Evolutionary conservation across 2,797 vertebrate genomes (phyloP).

Genomic region (Antennarius maculatus): DNA sequence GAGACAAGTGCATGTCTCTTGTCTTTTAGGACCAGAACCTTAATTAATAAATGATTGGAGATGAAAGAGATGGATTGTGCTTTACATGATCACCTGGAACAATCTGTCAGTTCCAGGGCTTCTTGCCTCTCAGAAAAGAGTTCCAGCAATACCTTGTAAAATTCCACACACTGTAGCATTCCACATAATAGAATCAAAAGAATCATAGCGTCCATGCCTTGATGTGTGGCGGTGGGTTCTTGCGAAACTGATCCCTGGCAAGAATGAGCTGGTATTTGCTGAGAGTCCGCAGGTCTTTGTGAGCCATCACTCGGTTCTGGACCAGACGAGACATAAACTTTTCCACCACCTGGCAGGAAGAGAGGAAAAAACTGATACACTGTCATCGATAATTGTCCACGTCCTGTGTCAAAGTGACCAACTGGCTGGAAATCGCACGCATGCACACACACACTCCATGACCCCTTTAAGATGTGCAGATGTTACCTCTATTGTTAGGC

Average conservation of each 20-base stretch:
- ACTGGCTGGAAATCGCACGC: neutral
- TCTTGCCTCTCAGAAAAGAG: neutral
- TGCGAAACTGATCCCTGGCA: constrained; percentile 92
- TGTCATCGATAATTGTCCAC: constrained; percentile 18
- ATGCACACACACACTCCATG: neutral
- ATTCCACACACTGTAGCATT: neutral
- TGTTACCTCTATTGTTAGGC: constrained; percentile 1
- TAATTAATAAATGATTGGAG: too few species aligned
- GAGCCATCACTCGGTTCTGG: constrained; percentile 82
- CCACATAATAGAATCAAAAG: neutral
- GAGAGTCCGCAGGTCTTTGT: constrained; percentile 84
- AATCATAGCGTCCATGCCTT: constrained; percentile 53
- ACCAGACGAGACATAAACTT: constrained; percentile 88
- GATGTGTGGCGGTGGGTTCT: constrained; percentile 86
- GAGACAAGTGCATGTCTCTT: too few species aligned
- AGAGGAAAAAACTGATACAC: constrained; percentile 16
- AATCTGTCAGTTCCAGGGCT: neutral
- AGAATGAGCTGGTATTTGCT: constrained; percentile 95
- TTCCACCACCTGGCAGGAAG: constrained; percentile 86
- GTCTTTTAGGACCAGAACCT: too few species aligned
- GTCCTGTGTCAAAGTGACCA: constrained; percentile 27
- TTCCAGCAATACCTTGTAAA: neutral
- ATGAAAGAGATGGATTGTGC: too few species aligned
- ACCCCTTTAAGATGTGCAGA: neutral
- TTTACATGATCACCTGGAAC: too few species aligned